These are phyloP conservation scores for Opisthograptis luteolata DNA, from an alignment of 2,888 invertebrate genomes.

Conservation along the genomic window DNA sequence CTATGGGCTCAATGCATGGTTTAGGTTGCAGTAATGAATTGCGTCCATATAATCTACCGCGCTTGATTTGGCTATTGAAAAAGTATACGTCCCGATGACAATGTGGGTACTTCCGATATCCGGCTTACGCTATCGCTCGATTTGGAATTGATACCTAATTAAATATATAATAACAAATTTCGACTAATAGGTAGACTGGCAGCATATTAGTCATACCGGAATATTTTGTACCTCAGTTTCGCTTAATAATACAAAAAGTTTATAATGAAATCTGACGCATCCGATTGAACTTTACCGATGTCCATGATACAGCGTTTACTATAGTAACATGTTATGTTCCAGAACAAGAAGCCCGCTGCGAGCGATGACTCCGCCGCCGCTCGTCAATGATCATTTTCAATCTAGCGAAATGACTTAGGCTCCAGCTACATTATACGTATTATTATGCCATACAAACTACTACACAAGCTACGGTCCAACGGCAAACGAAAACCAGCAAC, in stretches of 20 bases:
- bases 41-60: not conserved
- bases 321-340: slow-evolving; percentile 36
- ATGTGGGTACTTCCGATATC: not conserved
- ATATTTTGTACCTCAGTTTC: slow-evolving; percentile 1
- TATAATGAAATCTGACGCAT: slow-evolving; percentile 2
- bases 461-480: too few relatives aligned
- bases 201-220: slow-evolving; percentile 7
- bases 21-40: not conserved
- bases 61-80: not conserved
- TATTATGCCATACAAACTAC: too few relatives aligned
- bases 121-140: not conserved
- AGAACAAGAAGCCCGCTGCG: slow-evolving; percentile 42
- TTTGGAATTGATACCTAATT: not conserved
- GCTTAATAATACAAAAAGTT: not conserved
- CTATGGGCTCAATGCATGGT: not conserved
- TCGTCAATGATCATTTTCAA: slow-evolving; percentile 47
- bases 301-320: slow-evolving; percentile 3
- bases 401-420: too few relatives aligned
- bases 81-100: too few relatives aligned
- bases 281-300: slow-evolving; percentile 1
- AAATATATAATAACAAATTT: not conserved
- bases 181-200: not conserved
- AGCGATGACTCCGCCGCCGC: slow-evolving; percentile 38
- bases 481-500: too few relatives aligned
- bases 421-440: too few relatives aligned